Percentiles rank a stretch among this genome's conserved stretches.
Evolutionary conservation across 2,888 invertebrate genomes (phyloP).

Genomic region (Endotricha flammealis): DNA sequence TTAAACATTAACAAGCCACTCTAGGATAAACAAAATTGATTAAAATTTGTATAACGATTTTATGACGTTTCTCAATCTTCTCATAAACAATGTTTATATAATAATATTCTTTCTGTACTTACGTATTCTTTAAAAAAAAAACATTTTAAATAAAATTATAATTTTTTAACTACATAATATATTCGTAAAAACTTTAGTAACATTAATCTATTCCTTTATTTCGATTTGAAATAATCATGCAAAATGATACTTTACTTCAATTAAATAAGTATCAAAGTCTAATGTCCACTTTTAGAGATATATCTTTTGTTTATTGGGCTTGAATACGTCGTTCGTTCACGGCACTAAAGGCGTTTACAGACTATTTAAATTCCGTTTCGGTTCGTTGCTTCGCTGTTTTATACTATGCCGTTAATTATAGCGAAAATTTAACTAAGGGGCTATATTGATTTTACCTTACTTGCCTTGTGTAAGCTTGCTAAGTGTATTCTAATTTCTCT

Average conservation of each 20-base stretch:
- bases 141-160: too few relatives aligned
- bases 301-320: slow-evolving; percentile 33
- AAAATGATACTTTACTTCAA: slow-evolving; percentile 22
- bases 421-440: slow-evolving; percentile 61
- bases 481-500: too few relatives aligned
- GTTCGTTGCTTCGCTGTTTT: slow-evolving; percentile 78
- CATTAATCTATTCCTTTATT: too few relatives aligned
- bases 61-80: too few relatives aligned
- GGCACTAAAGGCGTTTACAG: slow-evolving; percentile 64
- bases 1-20: too few relatives aligned
- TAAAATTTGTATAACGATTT: too few relatives aligned
- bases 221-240: background rate
- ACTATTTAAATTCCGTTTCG: slow-evolving; percentile 77
- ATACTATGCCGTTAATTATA: slow-evolving; percentile 75
- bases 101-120: too few relatives aligned
- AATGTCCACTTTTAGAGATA: slow-evolving; percentile 25
- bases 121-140: too few relatives aligned
- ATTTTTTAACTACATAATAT: too few relatives aligned
- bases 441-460: slow-evolving; percentile 50
- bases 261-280: slow-evolving; percentile 23
- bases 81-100: too few relatives aligned
- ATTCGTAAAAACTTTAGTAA: too few relatives aligned
- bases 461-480: slow-evolving; percentile 13
- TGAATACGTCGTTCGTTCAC: slow-evolving; percentile 42
- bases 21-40: too few relatives aligned